phyloP scores from a whole-genome alignment of 37 sponge, comb jelly and placozoan genomes.

The Tethya wilhelma region DNA sequence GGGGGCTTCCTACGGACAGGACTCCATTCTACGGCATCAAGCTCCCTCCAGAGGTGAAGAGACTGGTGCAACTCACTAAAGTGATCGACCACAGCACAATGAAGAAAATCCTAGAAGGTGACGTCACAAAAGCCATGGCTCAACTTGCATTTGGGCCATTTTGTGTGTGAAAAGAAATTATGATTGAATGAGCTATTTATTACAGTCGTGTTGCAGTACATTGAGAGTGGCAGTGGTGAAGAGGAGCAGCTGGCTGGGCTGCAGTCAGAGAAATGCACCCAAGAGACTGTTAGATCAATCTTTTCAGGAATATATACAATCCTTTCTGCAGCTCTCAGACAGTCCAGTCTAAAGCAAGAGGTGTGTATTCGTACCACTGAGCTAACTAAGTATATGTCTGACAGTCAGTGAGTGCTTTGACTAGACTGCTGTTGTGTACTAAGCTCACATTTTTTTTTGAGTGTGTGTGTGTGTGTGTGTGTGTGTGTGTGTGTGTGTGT shows the following conservation, averaged over 20 bases:
- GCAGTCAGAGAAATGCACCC: slow-evolving; percentile 23
- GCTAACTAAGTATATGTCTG: too few relatives aligned
- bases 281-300: slow-evolving; percentile 59
- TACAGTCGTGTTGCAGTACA: slow-evolving; percentile 65
- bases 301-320: slow-evolving; percentile 66
- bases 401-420: too few relatives aligned
- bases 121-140: background rate
- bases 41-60: slow-evolving; percentile 78
- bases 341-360: slow-evolving; percentile 72
- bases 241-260: slow-evolving; percentile 52
- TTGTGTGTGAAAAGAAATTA: background rate
- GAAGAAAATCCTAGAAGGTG: slow-evolving; percentile 73
- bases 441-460: too few relatives aligned
- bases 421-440: too few relatives aligned
- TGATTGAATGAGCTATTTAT: background rate
- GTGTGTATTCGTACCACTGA: slow-evolving; percentile 75
- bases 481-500: too few relatives aligned
- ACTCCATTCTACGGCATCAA: slow-evolving; percentile 84
- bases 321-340: slow-evolving; percentile 67
- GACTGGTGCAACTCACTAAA: slow-evolving; percentile 53
- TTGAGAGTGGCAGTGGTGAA: slow-evolving; percentile 60
- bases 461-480: background rate
- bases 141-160: background rate
- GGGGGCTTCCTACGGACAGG: slow-evolving; percentile 69
- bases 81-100: slow-evolving; percentile 48